Evolutionary conservation across 2,113 vertebrate species (phyloP).

Genomic region (Calidris pugnax): DNA sequence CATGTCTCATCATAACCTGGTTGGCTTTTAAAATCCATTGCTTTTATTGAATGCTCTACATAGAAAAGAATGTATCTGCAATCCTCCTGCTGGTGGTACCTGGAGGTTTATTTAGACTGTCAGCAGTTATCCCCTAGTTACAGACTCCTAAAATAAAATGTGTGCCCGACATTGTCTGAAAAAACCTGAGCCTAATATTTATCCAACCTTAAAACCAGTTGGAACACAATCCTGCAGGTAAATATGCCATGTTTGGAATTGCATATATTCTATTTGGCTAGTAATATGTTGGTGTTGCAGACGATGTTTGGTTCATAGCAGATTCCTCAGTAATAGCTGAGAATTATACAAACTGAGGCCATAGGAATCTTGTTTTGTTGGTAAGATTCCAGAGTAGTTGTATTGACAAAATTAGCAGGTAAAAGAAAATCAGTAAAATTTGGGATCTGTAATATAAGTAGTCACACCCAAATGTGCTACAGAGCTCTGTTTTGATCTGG

Average conservation of each 20-base stretch:
- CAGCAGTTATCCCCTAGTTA: not conserved
- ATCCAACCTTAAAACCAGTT: not conserved
- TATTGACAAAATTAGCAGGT: not conserved
- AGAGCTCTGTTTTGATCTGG: not conserved
- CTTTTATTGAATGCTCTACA: not conserved
- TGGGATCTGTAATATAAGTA: not conserved
- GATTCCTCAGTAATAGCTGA: not conserved
- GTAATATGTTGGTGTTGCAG: not conserved
- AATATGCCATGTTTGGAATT: not conserved
- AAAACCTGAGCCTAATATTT: not conserved
- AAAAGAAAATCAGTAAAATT: not conserved
- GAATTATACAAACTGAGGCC: not conserved
- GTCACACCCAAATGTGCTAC: not conserved
- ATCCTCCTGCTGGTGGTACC: not conserved
- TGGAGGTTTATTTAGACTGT: not conserved
- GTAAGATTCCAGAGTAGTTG: not conserved
- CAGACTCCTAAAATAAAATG: not conserved
- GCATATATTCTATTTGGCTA: not conserved
- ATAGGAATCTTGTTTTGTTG: not conserved
- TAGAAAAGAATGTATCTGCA: not conserved
- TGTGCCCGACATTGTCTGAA: not conserved
- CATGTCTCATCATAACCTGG: not conserved
- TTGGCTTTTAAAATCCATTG: not conserved
- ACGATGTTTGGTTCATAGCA: not conserved
- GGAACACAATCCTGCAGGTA: not conserved